Base-by-base conservation (phyloP, 2,113 vertebrate genomes). In the Otolemur garnettii region DNA sequence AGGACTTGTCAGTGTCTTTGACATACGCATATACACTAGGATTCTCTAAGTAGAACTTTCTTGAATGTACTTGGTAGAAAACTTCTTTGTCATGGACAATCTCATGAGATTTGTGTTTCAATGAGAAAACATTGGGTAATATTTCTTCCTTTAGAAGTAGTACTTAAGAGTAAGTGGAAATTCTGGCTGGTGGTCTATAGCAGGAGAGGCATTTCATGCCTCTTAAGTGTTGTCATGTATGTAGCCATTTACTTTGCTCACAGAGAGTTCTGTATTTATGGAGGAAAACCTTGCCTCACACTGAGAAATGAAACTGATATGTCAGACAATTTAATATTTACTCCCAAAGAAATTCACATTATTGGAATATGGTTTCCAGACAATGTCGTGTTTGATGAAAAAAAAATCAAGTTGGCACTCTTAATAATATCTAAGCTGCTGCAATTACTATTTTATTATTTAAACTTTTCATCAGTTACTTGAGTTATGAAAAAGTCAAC, bases 281-380 rank as follows among this genome's bases (percentile, higher is more conserved):
- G 21, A 69, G 24, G 11, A 68, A 80, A 84, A 59, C 42, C 38
- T 66, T 4, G 0, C 30, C 17, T 33, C 18, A 53, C 60, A 55
- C 38, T 50, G 50, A 62, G 59, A 86, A 95, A 74, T 21, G 38
- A 91, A 81, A 7, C 28, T 30, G 42, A 35, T 24, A 5, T 71
- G 17, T 83, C n/a, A 89, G 15, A 79, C 6, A 90, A 93, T 68
- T 95, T 91, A 68, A 28, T 82, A 69, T 82, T 88, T 69, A 60
- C 24, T 21, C n/a, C 18, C 45, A 72, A 68, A 86, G 21, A n/a
- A 33, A 80, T 79, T 81, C 66, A 77, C 2, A 35, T 19, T 9
- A 28, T 11, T 22, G 9, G 85, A 90, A 90, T 83, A 42, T 87
- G 75, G 88, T 91, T 84, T n/a, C 50, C 55, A 28, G 18, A 89